These are phyloP conservation scores for Morus bassanus DNA, from an alignment of 2,797 vertebrate genomes.

Conservation along the genomic window DNA sequence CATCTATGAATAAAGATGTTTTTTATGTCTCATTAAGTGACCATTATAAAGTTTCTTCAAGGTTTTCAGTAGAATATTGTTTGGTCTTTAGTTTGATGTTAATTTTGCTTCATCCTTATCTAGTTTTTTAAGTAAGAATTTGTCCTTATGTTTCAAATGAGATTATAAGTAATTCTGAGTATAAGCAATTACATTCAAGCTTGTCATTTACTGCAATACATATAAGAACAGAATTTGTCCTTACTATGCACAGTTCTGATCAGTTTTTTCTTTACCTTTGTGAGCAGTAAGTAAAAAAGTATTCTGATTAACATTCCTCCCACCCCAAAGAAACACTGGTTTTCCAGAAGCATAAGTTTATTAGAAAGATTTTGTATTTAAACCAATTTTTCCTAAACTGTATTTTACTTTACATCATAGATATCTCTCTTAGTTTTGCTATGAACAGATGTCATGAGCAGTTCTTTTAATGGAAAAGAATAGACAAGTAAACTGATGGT, in stretches of 20 bases:
- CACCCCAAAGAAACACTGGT: background rate
- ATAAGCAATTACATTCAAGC: background rate
- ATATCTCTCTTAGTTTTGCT: background rate
- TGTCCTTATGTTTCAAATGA: background rate
- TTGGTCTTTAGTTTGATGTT: background rate
- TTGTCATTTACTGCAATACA: background rate
- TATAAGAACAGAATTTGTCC: background rate
- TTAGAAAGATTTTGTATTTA: background rate
- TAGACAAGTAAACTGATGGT: background rate
- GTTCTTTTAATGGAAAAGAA: background rate
- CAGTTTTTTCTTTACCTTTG: background rate
- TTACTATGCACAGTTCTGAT: background rate
- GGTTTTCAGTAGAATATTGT: background rate
- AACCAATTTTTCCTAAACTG: background rate
- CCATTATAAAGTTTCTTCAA: background rate
- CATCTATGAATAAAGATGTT: background rate
- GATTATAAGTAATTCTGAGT: background rate
- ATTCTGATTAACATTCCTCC: background rate
- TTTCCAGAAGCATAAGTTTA: background rate
- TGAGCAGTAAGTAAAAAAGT: background rate
- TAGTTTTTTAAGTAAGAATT: background rate
- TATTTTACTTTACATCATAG: background rate
- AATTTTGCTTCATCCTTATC: background rate
- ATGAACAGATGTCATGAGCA: background rate
- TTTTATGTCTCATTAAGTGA: background rate